Base-by-base conservation (phyloP, 2,888 invertebrate genomes). In the Ochropacha duplaris region DNA sequence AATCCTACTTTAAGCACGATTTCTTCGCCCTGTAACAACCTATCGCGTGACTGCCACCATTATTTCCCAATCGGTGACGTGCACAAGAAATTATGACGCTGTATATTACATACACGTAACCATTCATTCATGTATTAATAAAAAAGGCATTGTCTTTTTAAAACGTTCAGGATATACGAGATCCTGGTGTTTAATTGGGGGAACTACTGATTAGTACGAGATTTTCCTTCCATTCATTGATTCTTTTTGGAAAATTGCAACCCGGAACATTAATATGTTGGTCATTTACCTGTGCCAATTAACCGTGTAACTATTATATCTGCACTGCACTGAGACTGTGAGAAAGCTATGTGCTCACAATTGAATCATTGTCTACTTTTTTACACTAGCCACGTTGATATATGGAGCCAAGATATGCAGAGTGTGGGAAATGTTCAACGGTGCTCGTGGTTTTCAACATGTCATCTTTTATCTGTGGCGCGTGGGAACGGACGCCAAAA, bases 351-450 rank as follows among this genome's bases (percentile, higher is more conserved):
- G 88, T 87, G 86, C 85, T 86, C 88, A 92, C 92, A 92, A 92
- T 92, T 86, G 90, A 81, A 88, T 88, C 91, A 92, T 92, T 92
- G 92, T 92, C 87, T 90, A 76, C 81, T 85, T 91, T 89, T 90
- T 92, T 88, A 85, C 81, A 86, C 87, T 84, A 83, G 79, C 84
- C 84, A 78, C 81, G 82, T 90, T 91, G 92, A 92, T 92, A 88
- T 92, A 92, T 90, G 91, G 86, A 75, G 85, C 77, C 83, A 79
- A 90, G 91, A 92, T 92, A 92, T 92, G 92, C 92, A 92, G 90
- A 92, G 91, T 91, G 92, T 92, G 92, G 86, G 92, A 92, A 89
- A 44, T 72, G 75, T 77, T 71, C 74, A 76, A 71, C 76, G 71
- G 71, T 76, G 83, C 78, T 78, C 81, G 81, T 83, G 86, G 88